Evolutionary conservation across 2,888 invertebrate genomes (phyloP), one percentile per base, ranked within the genome.

Genomic region (Electrophaes corylata): DNA sequence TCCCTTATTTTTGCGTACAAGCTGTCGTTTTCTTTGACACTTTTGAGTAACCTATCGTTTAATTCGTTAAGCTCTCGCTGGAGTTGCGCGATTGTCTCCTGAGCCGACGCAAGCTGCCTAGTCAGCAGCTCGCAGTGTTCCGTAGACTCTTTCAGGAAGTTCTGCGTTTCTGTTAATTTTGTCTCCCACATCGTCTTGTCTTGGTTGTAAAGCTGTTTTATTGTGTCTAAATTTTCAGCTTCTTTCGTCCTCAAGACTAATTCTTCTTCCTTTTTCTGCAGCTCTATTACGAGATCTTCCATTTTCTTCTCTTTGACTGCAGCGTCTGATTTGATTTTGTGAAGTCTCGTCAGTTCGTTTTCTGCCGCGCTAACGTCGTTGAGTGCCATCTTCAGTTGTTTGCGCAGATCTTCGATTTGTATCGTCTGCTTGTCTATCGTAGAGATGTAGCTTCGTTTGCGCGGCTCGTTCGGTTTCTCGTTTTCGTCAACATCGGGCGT

Each of bases 251-350:
- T 92, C 65, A 94, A 90, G 60, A 94, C 94, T 52, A 96, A 83
- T 83, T 96, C 95, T 67, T 95, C 94, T 77, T 97, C 96, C 61
- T 95, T 96, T 72, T 94, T 94, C 76, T 97, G 95, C 57, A 97
- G 87, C n/a, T 94, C 93, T 40, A 92, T 93, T 39, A 97, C 92
- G 64, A 97, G 86, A 70, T 97, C 96, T 67, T 96, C 95, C 89
- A 96, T 94, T 78, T 95, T 94, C 70, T 94, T 94, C 76, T 96
- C 96, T 63, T 95, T 92, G 62, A 94, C 88, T 47, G 94, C 92
- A 47, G 95, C 94, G 70, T 96, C 96, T 23, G 93, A 90, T 81
- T 95, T 94, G 41, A 94, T 82, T 79, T 95, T 95, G 43, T 95
- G 93, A 61, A 96, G 84, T 70, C 95, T 93, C 50, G 94, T 92